Percentiles rank a stretch among this genome's conserved stretches.
Evolutionary conservation across 2,113 vertebrate species (phyloP).

Genomic region (pig (Sus scrofa)): T2T-Sscrofa CM000817.6:149996001-149996500

Average conservation of each 20-base stretch:
- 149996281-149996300: background rate
- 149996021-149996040: background rate
- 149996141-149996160: background rate
- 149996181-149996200: background rate
- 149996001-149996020: background rate
- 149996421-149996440: background rate
- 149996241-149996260: background rate
- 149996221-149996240: background rate
- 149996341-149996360: constrained; percentile 6
- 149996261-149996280: background rate
- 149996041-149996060: background rate
- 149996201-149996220: background rate
- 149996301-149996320: background rate
- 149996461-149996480: background rate
- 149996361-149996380: background rate
- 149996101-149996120: background rate
- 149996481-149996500: background rate
- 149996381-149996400: background rate
- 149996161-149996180: background rate
- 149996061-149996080: constrained; percentile 1
- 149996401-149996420: background rate
- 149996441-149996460: background rate
- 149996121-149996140: background rate
- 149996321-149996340: background rate
- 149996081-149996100: background rate